These are phyloP conservation scores for Coluber constrictor DNA, from an alignment of 2,797 vertebrate genomes.

Conservation along the genomic window DNA sequence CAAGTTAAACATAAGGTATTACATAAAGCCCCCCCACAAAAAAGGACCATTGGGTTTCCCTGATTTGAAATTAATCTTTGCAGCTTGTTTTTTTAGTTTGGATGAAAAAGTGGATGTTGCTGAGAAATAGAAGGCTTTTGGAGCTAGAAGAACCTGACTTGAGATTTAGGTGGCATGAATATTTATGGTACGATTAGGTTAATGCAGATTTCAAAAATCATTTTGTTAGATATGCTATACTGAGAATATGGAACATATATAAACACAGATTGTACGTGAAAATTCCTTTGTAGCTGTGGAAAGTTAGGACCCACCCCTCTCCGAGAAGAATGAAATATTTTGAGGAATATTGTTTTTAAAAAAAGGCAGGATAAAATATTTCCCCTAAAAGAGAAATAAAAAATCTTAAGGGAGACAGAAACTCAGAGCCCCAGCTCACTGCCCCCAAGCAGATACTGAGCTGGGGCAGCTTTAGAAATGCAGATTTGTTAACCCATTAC, in stretches of 20 bases:
- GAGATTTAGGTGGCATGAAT: background rate
- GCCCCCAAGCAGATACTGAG: no score
- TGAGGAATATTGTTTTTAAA: no score
- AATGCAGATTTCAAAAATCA: background rate
- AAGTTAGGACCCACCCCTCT: no score
- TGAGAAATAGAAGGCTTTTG: background rate
- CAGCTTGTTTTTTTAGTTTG: background rate
- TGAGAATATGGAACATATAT: background rate
- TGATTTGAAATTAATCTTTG: background rate
- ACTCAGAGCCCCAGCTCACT: no score
- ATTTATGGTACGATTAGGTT: background rate
- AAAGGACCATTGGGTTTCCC: background rate
- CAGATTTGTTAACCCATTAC: no score
- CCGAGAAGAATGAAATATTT: no score
- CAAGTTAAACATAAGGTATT: background rate
- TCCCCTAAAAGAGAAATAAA: no score
- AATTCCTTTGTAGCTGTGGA: background rate
- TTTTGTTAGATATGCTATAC: background rate
- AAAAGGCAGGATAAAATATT: no score
- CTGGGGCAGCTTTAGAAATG: no score
- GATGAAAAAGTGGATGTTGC: background rate
- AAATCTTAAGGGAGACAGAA: no score
- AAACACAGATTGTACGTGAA: background rate
- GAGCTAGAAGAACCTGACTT: background rate
- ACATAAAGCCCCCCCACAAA: fast-evolving